A percentile compares a stretch with the other conserved stretches of the same genome.
Evolutionary conservation across 2,113 vertebrate genomes (phyloP).

Genomic region (Taurulus bubalis): DNA sequence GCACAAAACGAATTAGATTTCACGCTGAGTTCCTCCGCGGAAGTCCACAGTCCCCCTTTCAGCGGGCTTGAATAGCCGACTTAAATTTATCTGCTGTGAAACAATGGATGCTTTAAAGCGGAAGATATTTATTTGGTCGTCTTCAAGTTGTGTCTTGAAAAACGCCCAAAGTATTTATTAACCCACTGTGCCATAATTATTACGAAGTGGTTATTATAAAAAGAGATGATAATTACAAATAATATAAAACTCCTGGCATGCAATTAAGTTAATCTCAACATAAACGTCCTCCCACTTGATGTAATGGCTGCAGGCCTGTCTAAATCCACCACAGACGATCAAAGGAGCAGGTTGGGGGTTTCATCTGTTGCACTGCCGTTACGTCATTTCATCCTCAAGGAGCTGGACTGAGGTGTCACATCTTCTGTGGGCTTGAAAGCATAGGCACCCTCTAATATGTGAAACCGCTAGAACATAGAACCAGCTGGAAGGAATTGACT

Average conservation of each 20-base stretch:
- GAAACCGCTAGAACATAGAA: conserved; percentile 47
- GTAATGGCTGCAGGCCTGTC: neutral
- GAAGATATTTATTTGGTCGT: conserved; percentile 57
- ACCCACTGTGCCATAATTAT: neutral
- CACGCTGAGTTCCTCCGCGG: conserved; percentile 61
- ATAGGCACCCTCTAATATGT: conserved; percentile 54
- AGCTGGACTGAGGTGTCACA: conserved; percentile 60
- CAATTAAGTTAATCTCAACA: neutral
- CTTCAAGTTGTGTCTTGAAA: conserved; percentile 20
- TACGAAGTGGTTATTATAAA: neutral
- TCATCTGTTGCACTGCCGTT: conserved; percentile 54
- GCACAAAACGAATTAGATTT: conserved; percentile 72
- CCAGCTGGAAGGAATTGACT: conserved; percentile 56
- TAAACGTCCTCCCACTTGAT: neutral
- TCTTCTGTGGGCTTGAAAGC: conserved; percentile 65
- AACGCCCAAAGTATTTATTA: neutral
- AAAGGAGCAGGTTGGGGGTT: conserved; percentile 8
- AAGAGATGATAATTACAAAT: neutral
- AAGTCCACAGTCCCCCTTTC: conserved; percentile 55
- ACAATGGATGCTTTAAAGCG: conserved; percentile 52
- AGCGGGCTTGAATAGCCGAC: conserved; percentile 41
- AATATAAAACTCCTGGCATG: neutral
- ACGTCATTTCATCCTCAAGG: conserved; percentile 54
- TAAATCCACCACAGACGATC: conserved; percentile 12
- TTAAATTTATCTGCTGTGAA: conserved; percentile 57